Percentiles rank a stretch among this genome's conserved stretches.
Conservation (phyloP, 2,113 vertebrate species). For the Podarcis cretensis region DNA sequence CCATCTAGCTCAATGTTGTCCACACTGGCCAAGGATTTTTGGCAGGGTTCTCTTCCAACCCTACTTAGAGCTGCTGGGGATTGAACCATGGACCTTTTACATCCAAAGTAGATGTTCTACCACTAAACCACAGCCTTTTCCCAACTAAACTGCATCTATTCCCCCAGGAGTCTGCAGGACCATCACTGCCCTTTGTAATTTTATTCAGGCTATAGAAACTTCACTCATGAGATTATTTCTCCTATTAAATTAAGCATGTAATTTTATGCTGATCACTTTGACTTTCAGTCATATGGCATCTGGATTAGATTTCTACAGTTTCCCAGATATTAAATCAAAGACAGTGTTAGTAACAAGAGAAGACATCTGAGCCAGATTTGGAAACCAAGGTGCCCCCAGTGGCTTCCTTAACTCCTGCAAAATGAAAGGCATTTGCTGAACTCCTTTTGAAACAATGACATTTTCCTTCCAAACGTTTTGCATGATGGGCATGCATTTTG, state of each 20-base stretch:
- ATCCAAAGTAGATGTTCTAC: too few species aligned
- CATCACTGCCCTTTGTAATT: not conserved
- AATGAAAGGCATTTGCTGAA: not conserved
- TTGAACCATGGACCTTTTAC: too few species aligned
- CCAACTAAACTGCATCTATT: too few species aligned
- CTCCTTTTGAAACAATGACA: not conserved
- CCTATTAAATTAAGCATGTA: not conserved
- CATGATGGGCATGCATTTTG: not conserved
- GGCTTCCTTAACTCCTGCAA: not conserved
- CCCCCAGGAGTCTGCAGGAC: not conserved
- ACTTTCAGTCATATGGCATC: conserved; percentile 1
- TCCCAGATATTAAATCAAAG: not conserved
- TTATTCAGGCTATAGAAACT: not conserved
- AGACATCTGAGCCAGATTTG: not conserved
- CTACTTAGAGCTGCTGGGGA: too few species aligned
- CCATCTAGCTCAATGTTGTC: too few species aligned
- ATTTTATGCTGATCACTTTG: not conserved
- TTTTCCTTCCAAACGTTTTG: not conserved
- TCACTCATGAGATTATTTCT: not conserved
- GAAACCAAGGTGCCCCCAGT: not conserved
- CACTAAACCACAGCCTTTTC: too few species aligned
- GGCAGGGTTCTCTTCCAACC: too few species aligned
- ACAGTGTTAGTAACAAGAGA: not conserved
- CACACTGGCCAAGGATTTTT: too few species aligned
- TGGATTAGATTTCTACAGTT: conserved; percentile 10